A percentile compares a stretch with the other conserved stretches of the same genome.
phyloP scores from a whole-genome alignment of 2,797 vertebrate genomes.

The Catostomus latipinnis region DNA sequence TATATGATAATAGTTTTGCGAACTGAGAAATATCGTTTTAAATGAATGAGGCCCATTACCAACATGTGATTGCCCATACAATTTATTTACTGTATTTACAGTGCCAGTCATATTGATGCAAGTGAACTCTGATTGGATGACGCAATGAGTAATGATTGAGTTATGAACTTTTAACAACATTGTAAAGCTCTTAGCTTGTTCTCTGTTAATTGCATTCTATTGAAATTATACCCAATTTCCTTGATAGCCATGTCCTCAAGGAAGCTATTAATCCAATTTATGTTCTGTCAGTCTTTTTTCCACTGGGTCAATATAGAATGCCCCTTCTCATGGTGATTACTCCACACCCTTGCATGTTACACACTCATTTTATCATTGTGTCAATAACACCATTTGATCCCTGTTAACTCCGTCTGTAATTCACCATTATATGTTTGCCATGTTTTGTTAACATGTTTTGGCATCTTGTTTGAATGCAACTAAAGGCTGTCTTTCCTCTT shows the following conservation, averaged over 20 bases:
- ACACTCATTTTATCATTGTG: not conserved
- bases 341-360: not conserved
- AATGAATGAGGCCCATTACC: conserved; percentile 4
- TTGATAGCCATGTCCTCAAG: not conserved
- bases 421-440: not conserved
- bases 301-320: conserved; percentile 4
- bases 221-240: conserved; percentile 11
- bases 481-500: not conserved
- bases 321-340: conserved; percentile 2
- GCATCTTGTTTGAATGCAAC: not conserved
- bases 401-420: not conserved
- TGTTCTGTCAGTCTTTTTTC: not conserved
- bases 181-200: not conserved
- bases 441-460: conserved; percentile 4
- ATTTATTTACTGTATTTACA: no score
- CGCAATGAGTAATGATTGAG: not conserved
- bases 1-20: no score
- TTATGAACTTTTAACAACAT: not conserved
- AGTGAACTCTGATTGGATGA: not conserved
- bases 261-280: not conserved
- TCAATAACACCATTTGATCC: no score
- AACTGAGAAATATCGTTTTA: not conserved
- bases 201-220: conserved; percentile 11
- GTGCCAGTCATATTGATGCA: no score
- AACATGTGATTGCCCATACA: not conserved